Conservation (phyloP, 2,888 invertebrate species). For the Trissonchulus sp. region DNA sequence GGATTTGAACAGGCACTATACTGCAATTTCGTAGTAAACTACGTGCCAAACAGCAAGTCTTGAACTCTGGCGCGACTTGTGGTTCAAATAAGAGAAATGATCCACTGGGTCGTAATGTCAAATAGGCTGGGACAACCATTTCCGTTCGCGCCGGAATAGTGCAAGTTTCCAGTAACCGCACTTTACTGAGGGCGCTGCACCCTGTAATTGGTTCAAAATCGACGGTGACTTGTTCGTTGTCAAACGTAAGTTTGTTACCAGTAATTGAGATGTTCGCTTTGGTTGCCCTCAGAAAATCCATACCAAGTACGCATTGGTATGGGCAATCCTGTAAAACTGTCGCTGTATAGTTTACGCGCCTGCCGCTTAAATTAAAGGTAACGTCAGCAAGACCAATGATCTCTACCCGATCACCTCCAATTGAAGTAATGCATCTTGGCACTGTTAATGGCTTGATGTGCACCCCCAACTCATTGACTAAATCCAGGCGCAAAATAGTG, state of each 20-base stretch:
- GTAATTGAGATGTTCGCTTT: neutral
- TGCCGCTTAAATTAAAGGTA: neutral
- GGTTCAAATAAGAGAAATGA: neutral
- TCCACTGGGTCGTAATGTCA: neutral
- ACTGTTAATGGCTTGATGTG: neutral
- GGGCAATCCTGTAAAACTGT: neutral
- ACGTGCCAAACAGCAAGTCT: neutral
- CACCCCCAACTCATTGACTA: neutral
- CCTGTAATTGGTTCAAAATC: neutral
- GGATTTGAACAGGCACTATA: neutral
- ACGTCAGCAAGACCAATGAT: neutral
- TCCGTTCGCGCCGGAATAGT: slow-evolving; percentile 3
- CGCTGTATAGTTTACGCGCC: neutral
- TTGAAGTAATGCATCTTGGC: neutral
- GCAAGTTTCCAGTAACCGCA: neutral
- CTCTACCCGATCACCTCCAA: neutral
- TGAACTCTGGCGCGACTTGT: neutral
- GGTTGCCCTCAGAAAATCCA: neutral
- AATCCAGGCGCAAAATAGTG: neutral
- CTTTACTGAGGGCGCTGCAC: neutral
- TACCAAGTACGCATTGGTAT: neutral
- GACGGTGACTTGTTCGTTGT: neutral
- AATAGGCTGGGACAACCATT: neutral
- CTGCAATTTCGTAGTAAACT: neutral
- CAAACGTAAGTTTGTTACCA: neutral